Evolutionary conservation across 2,888 invertebrate species (phyloP).

Genomic region (Argyresthia goedartella): DNA sequence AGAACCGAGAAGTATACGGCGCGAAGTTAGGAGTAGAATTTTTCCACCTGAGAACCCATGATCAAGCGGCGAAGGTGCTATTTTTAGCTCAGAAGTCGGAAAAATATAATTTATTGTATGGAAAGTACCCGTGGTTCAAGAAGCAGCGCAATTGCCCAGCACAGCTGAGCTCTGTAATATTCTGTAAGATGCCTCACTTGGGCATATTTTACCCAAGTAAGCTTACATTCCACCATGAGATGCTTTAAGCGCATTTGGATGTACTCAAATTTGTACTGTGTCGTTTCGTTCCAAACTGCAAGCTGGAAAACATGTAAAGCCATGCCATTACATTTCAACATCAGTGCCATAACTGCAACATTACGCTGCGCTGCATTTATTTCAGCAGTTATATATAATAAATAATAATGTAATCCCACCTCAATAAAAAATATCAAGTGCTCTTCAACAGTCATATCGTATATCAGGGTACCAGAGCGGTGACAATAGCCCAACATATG

Average conservation of each 20-base stretch:
- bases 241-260: constrained; percentile 23
- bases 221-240: constrained; percentile 32
- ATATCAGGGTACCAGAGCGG: constrained; percentile 27
- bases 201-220: constrained; percentile 24
- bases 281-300: constrained; percentile 36
- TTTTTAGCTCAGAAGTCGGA: no score
- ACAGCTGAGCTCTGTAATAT: constrained; percentile 50
- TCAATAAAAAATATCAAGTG: constrained; percentile 33
- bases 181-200: constrained; percentile 26
- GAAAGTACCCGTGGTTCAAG: constrained; percentile 41
- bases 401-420: no score
- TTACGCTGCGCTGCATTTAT: no score
- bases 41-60: no score
- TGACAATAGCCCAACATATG: constrained; percentile 54
- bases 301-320: no score
- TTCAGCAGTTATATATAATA: no score
- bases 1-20: no score
- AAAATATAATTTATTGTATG: no score
- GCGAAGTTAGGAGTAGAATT: no score
- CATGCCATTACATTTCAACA: no score
- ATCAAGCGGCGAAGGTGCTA: no score
- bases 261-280: constrained; percentile 26
- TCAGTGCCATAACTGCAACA: no score
- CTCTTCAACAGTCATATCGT: constrained; percentile 46
- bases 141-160: constrained; percentile 50